Evolutionary conservation across 2,888 invertebrate species (phyloP).

Genomic region (Folsomia manolachei): DNA sequence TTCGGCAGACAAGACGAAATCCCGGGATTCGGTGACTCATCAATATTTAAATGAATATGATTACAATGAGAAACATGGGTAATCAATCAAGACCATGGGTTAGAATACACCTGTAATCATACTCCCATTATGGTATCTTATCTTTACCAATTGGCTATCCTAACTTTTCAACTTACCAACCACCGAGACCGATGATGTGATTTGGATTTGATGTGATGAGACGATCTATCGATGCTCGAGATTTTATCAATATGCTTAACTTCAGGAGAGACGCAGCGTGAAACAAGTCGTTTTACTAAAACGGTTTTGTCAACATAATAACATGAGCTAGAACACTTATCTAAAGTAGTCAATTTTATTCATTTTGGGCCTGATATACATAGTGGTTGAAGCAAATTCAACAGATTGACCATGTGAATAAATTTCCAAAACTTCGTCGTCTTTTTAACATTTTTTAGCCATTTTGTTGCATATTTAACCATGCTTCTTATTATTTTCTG

Average conservation of each 20-base stretch:
- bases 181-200: neutral
- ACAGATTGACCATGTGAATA: too few species aligned
- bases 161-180: neutral
- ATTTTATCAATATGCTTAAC: neutral
- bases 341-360: too few species aligned
- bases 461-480: too few species aligned
- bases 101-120: conserved; percentile 44
- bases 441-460: too few species aligned
- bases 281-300: neutral
- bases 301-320: neutral
- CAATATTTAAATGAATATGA: conserved; percentile 45
- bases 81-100: conserved; percentile 45
- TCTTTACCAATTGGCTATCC: conserved; percentile 23
- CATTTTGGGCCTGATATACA: too few species aligned
- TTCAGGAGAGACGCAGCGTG: neutral
- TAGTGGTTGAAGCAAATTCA: too few species aligned
- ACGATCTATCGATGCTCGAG: neutral
- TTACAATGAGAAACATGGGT: conserved; percentile 45
- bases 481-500: too few species aligned
- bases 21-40: conserved; percentile 40
- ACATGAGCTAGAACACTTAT: too few species aligned
- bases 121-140: conserved; percentile 44
- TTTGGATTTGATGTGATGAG: conserved; percentile 5
- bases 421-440: too few species aligned
- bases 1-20: too few species aligned